Evolutionary conservation across 2,797 vertebrate species (phyloP).

Genomic region (Ptychobarbus kaznakovi): DNA sequence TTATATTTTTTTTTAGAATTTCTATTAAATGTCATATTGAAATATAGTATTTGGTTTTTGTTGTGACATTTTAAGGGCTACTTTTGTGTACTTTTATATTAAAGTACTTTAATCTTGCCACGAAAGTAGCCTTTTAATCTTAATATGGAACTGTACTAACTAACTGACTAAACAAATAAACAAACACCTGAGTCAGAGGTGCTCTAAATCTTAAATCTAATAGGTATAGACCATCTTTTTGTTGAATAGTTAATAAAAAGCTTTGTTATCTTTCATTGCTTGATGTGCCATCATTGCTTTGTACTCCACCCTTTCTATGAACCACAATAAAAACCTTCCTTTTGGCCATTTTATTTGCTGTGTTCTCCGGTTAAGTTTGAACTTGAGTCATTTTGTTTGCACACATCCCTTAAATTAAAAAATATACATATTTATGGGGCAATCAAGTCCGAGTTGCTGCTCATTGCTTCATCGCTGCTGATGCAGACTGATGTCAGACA

Average conservation of each 20-base stretch:
- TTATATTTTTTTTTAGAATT: not conserved
- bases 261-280: not conserved
- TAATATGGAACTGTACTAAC: not conserved
- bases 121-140: not conserved
- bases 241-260: not conserved
- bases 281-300: not conserved
- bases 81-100: not conserved
- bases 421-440: slow-evolving; percentile 18
- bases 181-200: not conserved
- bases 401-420: not conserved
- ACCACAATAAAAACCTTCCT: not conserved
- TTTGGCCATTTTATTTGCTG: not conserved
- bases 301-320: not conserved
- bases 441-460: slow-evolving; percentile 4
- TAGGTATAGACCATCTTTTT: not conserved
- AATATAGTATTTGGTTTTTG: not conserved
- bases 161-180: not conserved
- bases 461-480: slow-evolving; percentile 44
- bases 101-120: not conserved
- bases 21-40: not conserved
- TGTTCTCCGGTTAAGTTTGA: not conserved
- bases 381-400: not conserved
- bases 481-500: slow-evolving; percentile 2
- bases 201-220: not conserved
- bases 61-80: not conserved